A percentile compares a stretch with the other conserved stretches of the same genome.
Conservation (phyloP, 2,888 invertebrate genomes). For the Pammene aurita region DNA sequence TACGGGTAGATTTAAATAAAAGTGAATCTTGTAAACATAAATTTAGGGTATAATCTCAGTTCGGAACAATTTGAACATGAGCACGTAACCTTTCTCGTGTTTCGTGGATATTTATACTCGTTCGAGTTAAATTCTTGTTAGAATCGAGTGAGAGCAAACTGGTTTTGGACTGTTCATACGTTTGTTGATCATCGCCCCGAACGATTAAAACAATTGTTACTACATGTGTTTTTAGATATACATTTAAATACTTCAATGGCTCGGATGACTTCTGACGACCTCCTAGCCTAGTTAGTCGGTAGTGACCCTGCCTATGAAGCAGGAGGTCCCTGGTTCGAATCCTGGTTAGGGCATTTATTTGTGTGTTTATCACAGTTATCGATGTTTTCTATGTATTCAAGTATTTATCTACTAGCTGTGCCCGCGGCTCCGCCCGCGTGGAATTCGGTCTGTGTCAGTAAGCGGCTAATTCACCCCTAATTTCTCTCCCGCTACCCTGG, state of each 20-base stretch:
- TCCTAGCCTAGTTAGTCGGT: too few species aligned
- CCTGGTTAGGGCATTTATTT: too few species aligned
- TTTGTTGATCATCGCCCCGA: constrained; percentile 77
- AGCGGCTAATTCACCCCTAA: too few species aligned
- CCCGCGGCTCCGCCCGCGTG: too few species aligned
- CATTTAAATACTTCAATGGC: neutral
- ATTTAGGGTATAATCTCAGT: constrained; percentile 62
- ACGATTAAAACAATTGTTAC: constrained; percentile 66
- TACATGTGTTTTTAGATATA: neutral
- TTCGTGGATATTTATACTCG: constrained; percentile 81
- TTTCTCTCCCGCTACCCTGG: too few species aligned
- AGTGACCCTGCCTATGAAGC: too few species aligned
- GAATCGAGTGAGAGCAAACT: constrained; percentile 73
- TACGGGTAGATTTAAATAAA: constrained; percentile 54
- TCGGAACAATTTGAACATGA: constrained; percentile 61
- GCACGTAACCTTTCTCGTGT: constrained; percentile 75
- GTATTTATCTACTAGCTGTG: too few species aligned
- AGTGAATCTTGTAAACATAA: constrained; percentile 62
- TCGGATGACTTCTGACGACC: too few species aligned
- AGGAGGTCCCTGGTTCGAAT: too few species aligned
- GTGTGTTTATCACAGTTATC: too few species aligned
- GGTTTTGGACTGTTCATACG: constrained; percentile 76
- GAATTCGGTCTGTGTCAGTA: too few species aligned
- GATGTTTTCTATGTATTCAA: too few species aligned
- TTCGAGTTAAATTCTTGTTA: constrained; percentile 80